phyloP scores from a whole-genome alignment of 2,888 invertebrate genomes.

The Ceraclea dissimilis region DNA sequence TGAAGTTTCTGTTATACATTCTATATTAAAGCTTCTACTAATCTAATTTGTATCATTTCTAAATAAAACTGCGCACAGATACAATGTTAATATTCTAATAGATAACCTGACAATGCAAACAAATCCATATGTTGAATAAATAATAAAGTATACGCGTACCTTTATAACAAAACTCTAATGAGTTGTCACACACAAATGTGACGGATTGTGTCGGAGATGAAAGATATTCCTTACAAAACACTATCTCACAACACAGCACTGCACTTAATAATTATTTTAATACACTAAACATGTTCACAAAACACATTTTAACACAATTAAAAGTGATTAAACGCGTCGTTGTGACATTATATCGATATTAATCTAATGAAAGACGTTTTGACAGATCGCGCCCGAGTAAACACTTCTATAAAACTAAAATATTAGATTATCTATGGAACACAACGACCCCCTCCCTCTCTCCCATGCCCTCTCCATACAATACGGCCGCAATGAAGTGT shows the following conservation, averaged over 20 bases:
- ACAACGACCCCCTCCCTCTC: background rate
- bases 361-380: conserved; percentile 6
- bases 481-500: conserved; percentile 3
- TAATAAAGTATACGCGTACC: background rate
- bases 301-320: conserved; percentile 1
- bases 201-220: background rate
- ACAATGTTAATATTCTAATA: background rate
- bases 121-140: conserved; percentile 1
- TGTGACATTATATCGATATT: background rate
- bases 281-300: background rate
- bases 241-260: background rate
- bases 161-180: background rate
- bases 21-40: background rate
- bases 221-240: background rate
- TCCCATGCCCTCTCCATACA: background rate
- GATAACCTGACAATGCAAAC: background rate
- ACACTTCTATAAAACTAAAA: conserved; percentile 11
- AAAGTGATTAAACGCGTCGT: background rate
- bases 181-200: background rate
- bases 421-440: conserved; percentile 7
- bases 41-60: conserved; percentile 2
- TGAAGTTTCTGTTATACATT: background rate
- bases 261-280: background rate
- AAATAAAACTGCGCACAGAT: background rate
- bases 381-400: conserved; percentile 14